Base-by-base conservation (phyloP, 2,113 vertebrate species). In the Notiomystis cincta region DNA sequence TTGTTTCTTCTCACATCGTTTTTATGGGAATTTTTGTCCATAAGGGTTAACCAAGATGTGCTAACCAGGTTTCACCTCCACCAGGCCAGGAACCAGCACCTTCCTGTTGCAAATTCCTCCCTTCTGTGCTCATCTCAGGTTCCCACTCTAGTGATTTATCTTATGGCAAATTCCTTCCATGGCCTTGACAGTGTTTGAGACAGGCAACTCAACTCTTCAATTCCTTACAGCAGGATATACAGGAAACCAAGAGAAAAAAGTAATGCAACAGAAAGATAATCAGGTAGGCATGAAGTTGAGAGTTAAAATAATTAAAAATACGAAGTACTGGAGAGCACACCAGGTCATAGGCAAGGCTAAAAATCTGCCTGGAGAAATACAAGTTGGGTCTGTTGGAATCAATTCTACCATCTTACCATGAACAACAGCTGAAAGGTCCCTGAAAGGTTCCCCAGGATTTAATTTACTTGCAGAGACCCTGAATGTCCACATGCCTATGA, bases 1-100 rank as follows among this genome's bases (percentile, higher is more conserved):
- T 13, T 30, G 4, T 20, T 60, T 66, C 28, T 30, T 40, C n/a
- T 53, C 24, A 30, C 10, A 12, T 11, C 18, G 30, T 35, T 60
- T n/a, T n/a, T n/a, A n/a, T 9, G 24, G 45, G 20, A 89, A 35
- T 40, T 67, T 53, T 35, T 61, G 24, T 40, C 38, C n/a, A 2
- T 8, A 24, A 17, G 6, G 21, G 20, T 53, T 40, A 38, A 38
- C 15, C 28, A 51, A 33, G 45, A 58, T 58, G 33, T 17, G 15
- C 20, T 40, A 25, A n/a, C 13, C n/a, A 40, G 24, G 10, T 53
- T 8, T 40, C 0, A 0, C 13, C 45, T 27, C 5, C 9, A 75
- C 4, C 70, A 82, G n/a, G 21, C 6, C 53, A 27, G 38, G 24
- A 31, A 60, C 40, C 20, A 75, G 38, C 9, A 10, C 17, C 5